Percentiles rank a stretch among this genome's conserved stretches.
These are phyloP conservation scores for Orthosia cruda DNA, from an alignment of 2,888 invertebrate species.

Conservation along the genomic window DNA sequence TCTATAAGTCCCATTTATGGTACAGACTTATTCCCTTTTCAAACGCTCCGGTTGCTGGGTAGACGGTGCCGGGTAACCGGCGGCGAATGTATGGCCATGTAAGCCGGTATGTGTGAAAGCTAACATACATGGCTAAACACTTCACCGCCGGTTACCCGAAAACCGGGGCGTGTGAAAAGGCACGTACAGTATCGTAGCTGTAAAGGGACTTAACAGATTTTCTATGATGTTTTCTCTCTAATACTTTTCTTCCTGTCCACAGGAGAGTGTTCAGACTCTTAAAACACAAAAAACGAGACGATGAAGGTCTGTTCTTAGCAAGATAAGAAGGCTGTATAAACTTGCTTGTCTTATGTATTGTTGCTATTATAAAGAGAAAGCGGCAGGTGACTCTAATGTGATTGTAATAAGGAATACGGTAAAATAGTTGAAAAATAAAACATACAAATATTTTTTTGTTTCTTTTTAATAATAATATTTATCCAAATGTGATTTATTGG, in stretches of 20 bases:
- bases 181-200: neutral
- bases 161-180: no score
- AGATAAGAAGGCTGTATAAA: neutral
- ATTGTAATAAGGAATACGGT: neutral
- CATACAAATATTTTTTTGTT: neutral
- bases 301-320: neutral
- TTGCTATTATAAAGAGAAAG: neutral
- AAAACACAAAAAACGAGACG: neutral
- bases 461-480: conserved; percentile 22
- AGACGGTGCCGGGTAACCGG: no score
- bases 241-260: conserved; percentile 66
- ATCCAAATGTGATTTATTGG: conserved; percentile 26
- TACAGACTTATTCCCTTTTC: no score
- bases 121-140: no score
- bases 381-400: neutral
- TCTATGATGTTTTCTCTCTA: conserved; percentile 8
- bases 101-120: no score
- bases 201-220: conserved; percentile 54
- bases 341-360: neutral
- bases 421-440: conserved; percentile 14
- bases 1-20: no score
- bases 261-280: conserved; percentile 85
- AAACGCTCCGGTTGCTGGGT: no score
- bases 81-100: no score
- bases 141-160: no score